Evolutionary conservation across 2,113 vertebrate genomes (phyloP).

Genomic region (Rhinichthys klamathensis): DNA sequence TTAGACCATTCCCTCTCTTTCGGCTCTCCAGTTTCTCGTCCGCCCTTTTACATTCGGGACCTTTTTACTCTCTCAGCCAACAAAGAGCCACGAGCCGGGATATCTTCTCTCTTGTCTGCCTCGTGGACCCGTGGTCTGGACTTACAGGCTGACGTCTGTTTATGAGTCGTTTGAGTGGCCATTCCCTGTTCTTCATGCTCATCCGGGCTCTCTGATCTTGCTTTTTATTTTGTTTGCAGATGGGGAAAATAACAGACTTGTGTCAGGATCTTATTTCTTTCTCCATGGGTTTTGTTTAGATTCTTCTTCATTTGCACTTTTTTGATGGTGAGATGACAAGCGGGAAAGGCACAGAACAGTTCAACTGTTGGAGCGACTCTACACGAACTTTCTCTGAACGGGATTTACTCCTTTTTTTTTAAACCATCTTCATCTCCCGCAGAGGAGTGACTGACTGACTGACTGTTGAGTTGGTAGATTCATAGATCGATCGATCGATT

Average conservation of each 20-base stretch:
- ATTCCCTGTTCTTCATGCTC: constrained; percentile 49
- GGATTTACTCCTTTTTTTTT: constrained; percentile 60
- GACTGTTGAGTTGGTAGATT: constrained; percentile 67
- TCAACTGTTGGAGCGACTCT: constrained; percentile 63
- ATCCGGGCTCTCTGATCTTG: background rate
- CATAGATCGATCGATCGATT: constrained; percentile 43
- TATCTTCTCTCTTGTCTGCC: constrained; percentile 59
- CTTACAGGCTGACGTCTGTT: constrained; percentile 15
- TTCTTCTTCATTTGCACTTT: constrained; percentile 15
- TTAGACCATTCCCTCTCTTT: constrained; percentile 69
- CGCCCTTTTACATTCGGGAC: constrained; percentile 68
- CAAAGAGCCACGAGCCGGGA: constrained; percentile 58
- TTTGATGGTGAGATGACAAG: constrained; percentile 53
- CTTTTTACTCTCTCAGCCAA: constrained; percentile 70
- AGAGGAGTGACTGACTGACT: constrained; percentile 60
- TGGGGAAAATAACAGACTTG: constrained; percentile 9
- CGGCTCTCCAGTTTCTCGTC: constrained; percentile 53
- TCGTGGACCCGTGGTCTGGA: constrained; percentile 36
- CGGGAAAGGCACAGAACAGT: constrained; percentile 59
- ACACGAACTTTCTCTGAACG: constrained; percentile 56
- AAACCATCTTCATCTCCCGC: constrained; percentile 61
- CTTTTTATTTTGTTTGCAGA: constrained; percentile 25
- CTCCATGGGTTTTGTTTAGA: constrained; percentile 5
- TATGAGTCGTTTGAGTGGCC: background rate
- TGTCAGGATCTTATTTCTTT: constrained; percentile 26